Percentiles rank a stretch among this genome's conserved stretches.
Conservation (phyloP, 2,797 vertebrate species). For the Pyrrhura leucotis region DNA sequence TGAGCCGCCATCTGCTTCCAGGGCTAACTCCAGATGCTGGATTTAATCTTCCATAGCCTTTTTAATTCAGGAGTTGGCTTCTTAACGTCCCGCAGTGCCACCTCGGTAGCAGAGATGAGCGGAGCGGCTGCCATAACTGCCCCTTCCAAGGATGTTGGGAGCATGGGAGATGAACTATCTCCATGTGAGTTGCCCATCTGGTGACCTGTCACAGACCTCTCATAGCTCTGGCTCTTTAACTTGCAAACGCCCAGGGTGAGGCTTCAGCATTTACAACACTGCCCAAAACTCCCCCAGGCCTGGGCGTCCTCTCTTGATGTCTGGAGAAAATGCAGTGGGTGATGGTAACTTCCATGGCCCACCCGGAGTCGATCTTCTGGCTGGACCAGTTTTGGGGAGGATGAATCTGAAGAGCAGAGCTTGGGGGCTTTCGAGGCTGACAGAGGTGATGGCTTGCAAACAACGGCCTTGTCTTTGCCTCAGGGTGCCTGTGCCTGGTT, state of each 20-base stretch:
- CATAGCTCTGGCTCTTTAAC: background rate
- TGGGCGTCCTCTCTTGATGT: background rate
- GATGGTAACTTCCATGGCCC: background rate
- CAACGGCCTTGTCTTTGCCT: background rate
- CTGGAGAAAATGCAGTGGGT: background rate
- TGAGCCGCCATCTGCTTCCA: slow-evolving; percentile 35
- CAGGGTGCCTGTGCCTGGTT: background rate
- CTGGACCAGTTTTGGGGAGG: background rate
- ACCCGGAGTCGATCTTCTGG: background rate
- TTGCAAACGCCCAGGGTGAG: background rate
- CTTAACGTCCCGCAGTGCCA: slow-evolving; percentile 40
- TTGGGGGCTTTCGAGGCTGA: background rate
- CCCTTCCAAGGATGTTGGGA: background rate
- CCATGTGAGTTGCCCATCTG: background rate
- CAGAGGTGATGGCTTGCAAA: background rate
- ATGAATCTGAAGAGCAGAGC: background rate
- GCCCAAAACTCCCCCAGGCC: background rate
- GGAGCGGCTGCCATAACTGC: background rate
- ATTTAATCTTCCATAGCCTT: slow-evolving; percentile 64
- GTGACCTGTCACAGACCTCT: background rate
- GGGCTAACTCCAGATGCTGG: slow-evolving; percentile 57
- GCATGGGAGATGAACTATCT: background rate
- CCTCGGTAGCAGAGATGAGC: background rate
- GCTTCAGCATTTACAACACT: background rate
- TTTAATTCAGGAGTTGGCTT: slow-evolving; percentile 59